Evolutionary conservation across 2,113 vertebrate genomes (phyloP).

Genomic region (Pseudolaguvia tuberculata): DNA sequence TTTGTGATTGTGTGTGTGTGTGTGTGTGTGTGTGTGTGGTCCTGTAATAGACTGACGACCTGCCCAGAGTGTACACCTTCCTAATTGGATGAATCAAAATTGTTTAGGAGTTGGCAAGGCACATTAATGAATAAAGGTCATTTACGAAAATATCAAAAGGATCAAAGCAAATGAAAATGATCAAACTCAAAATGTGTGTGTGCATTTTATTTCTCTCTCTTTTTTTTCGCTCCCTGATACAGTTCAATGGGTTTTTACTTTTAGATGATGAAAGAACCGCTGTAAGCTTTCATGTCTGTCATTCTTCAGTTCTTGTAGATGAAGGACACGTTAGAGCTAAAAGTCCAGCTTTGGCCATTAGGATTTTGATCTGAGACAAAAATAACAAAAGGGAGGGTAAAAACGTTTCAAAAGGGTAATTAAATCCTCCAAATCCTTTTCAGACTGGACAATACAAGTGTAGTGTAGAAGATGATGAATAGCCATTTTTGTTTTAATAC

Average conservation of each 20-base stretch:
- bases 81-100: too few species aligned
- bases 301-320: constrained; percentile 2
- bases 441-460: background rate
- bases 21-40: too few species aligned
- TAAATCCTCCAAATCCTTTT: background rate
- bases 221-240: background rate
- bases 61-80: too few species aligned
- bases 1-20: too few species aligned
- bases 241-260: background rate
- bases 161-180: background rate
- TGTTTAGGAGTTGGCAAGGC: too few species aligned
- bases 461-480: too few species aligned
- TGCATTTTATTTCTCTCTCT: background rate
- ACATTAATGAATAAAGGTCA: background rate
- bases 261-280: constrained; percentile 11
- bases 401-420: background rate
- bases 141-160: background rate
- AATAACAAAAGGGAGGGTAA: background rate
- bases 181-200: background rate
- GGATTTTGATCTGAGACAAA: background rate
- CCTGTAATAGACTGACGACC: too few species aligned
- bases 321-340: background rate
- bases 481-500: too few species aligned
- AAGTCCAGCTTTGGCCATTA: constrained; percentile 13
- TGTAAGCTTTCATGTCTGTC: constrained; percentile 13